Base-by-base conservation (phyloP, 1,140 invertebrate genomes). In the Gonatopus flavifemur region DNA sequence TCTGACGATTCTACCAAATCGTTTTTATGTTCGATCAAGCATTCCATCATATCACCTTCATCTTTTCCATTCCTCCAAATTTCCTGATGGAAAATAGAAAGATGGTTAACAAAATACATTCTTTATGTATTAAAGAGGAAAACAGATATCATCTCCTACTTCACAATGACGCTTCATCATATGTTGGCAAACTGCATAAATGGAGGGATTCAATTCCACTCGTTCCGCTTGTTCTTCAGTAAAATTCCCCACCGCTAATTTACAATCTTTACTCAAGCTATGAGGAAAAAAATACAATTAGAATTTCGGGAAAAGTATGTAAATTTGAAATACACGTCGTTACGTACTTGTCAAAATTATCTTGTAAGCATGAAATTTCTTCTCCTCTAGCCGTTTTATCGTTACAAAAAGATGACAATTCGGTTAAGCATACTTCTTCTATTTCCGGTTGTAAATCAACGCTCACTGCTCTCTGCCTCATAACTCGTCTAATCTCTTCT, bases 401-500 rank as follows among this genome's bases (percentile, higher is more conserved):
- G 39, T 86, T 88, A 71, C 97, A 99, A 62, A 85, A 83, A 42
- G 81, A 81, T 1, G 89, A 87, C 2, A 99, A 80, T 65, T 98
- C 93, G 52, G 86, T 83, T 1, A 98, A 76, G 69, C 97, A 99
- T 30, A 81, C 82, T 64, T 91, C 87, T 79, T 98, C 94, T 49
- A 99, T 88, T 78, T 96, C 90, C 7, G 96, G 96, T 57, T 95
- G 86, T 5, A 99, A 81, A 70, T 98, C 90, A 3, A 98, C 94
- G 64, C 88, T 92, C 1, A 91, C 80, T 3, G 96, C 94, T 55
- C 96, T 79, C 66, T 94, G 90, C 45, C 91, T 81, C 93, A 99
- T 96, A 0, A 96, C 90, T 62, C 94, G 80, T 70, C 86, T 84
- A 0, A 99, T 87, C 79, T 98, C 90, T 52, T 87, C 82, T 45